A percentile compares a stretch with the other conserved stretches of the same genome.
Conservation (phyloP, 2,113 vertebrate genomes). For the Hippocampus abdominalis region DNA sequence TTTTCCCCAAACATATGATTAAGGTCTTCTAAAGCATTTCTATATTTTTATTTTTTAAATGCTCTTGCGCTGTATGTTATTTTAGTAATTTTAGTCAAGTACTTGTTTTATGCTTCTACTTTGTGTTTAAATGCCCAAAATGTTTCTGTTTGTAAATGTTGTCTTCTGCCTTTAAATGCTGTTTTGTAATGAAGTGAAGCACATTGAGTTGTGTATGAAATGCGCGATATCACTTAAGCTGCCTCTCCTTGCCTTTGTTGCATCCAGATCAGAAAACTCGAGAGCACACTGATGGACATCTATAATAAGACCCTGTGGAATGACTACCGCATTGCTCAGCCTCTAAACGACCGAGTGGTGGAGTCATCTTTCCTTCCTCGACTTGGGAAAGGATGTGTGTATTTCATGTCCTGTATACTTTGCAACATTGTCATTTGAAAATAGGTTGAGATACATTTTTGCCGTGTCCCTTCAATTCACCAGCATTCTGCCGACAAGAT, state of each 20-base stretch:
- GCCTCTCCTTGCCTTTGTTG: background rate
- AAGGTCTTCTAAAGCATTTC: too few relatives aligned
- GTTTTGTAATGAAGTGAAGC: too few relatives aligned
- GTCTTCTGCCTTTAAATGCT: too few relatives aligned
- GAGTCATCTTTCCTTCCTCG: slow-evolving; percentile 77
- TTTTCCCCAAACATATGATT: too few relatives aligned
- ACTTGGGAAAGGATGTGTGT: slow-evolving; percentile 67
- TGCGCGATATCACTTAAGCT: too few relatives aligned
- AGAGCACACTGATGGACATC: slow-evolving; percentile 79
- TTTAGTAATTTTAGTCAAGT: too few relatives aligned
- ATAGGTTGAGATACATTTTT: accelerated
- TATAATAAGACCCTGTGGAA: slow-evolving; percentile 80
- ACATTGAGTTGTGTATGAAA: too few relatives aligned
- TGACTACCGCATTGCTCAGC: slow-evolving; percentile 79
- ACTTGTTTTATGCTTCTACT: too few relatives aligned
- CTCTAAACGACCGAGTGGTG: slow-evolving; percentile 77
- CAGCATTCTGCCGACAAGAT: slow-evolving; percentile 76
- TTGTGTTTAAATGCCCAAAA: too few relatives aligned
- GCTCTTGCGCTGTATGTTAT: too few relatives aligned
- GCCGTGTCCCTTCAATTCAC: background rate
- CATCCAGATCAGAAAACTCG: slow-evolving; percentile 75
- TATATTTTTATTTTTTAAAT: too few relatives aligned
- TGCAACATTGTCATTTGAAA: background rate
- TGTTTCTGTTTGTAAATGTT: too few relatives aligned
- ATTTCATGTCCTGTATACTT: background rate